Conservation (phyloP, 2,888 invertebrate genomes). For the Nemotelus pantherinus region DNA sequence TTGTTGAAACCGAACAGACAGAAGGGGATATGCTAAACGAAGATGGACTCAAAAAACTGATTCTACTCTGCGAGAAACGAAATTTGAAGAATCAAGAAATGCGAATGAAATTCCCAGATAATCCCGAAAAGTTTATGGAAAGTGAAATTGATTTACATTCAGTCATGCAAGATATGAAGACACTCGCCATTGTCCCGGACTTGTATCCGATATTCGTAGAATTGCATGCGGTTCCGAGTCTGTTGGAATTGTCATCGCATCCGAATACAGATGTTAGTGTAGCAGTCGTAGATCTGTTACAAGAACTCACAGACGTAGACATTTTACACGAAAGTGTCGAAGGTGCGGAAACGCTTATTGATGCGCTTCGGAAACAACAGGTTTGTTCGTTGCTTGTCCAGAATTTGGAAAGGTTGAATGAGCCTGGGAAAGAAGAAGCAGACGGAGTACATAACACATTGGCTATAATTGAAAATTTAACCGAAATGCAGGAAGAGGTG, state of each 20-base stretch:
- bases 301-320: slow-evolving; percentile 96
- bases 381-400: slow-evolving; percentile 90
- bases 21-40: slow-evolving; percentile 91
- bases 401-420: slow-evolving; percentile 93
- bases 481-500: slow-evolving; percentile 88
- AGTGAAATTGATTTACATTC: slow-evolving; percentile 95
- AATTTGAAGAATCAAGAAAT: slow-evolving; percentile 95
- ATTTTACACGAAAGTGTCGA: slow-evolving; percentile 94
- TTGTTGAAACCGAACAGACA: slow-evolving; percentile 83
- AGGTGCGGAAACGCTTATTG: slow-evolving; percentile 87
- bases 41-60: slow-evolving; percentile 84
- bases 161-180: slow-evolving; percentile 88
- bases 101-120: slow-evolving; percentile 97
- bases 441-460: slow-evolving; percentile 95
- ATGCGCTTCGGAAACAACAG: slow-evolving; percentile 88
- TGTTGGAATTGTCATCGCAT: slow-evolving; percentile 93
- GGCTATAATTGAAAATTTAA: slow-evolving; percentile 93
- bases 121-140: slow-evolving; percentile 98
- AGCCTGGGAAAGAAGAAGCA: slow-evolving; percentile 90
- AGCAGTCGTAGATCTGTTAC: slow-evolving; percentile 68
- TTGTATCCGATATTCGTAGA: slow-evolving; percentile 92
- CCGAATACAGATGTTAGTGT: slow-evolving; percentile 83
- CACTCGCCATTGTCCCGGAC: slow-evolving; percentile 94
- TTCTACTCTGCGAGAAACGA: slow-evolving; percentile 93
- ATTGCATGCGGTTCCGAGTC: slow-evolving; percentile 85